These are phyloP conservation scores for Xestoiulus laeticollis DNA, from an alignment of 2,888 invertebrate species.

Conservation along the genomic window DNA sequence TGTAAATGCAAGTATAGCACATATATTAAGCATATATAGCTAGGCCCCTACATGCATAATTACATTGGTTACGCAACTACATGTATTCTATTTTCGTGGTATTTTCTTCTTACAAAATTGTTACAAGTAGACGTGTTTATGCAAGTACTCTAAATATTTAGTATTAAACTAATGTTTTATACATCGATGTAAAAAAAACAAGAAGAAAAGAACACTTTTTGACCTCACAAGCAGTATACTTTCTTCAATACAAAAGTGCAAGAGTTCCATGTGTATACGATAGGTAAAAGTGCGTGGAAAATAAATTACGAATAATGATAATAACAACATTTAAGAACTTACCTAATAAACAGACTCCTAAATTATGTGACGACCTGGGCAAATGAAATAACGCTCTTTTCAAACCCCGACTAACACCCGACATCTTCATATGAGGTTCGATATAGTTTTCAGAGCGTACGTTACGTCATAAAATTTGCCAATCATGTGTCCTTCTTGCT, in stretches of 20 bases:
- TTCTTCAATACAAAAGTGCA: no score
- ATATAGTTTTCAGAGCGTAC: neutral
- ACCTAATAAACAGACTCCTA: conserved; percentile 32
- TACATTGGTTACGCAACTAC: no score
- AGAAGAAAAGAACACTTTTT: neutral
- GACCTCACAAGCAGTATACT: neutral
- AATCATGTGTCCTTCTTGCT: neutral
- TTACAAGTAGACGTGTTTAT: no score
- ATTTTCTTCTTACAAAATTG: no score
- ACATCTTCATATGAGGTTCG: neutral
- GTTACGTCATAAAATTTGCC: neutral
- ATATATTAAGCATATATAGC: no score
- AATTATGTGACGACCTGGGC: neutral
- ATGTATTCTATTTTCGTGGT: no score
- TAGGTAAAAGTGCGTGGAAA: neutral
- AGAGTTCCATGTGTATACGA: neutral
- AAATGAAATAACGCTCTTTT: conserved; percentile 11
- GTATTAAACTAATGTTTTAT: no score
- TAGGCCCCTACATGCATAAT: no score
- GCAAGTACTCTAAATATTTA: neutral
- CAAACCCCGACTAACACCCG: conserved; percentile 1
- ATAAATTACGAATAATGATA: neutral
- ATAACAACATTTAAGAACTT: neutral
- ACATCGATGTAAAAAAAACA: no score
- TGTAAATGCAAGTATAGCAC: no score